Percentiles rank a stretch among this genome's conserved stretches.
Evolutionary conservation across 2,113 vertebrate genomes (phyloP).

Genomic region (Hydrolagus affinis): DNA sequence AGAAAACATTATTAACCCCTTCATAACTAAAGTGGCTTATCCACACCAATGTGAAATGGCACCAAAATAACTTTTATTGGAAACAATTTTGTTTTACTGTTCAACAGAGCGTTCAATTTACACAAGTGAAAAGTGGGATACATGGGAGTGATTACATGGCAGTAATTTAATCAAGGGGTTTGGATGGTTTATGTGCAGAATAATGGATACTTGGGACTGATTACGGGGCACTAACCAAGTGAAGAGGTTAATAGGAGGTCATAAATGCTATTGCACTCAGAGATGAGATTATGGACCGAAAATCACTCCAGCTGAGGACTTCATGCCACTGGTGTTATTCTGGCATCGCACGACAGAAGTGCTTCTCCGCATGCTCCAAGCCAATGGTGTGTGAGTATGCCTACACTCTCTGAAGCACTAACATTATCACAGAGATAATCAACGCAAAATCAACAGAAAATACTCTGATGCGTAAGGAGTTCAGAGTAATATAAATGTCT

Average conservation of each 20-base stretch:
- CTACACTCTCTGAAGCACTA: not conserved
- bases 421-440: not conserved
- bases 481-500: not conserved
- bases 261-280: not conserved
- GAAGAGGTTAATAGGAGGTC: not conserved
- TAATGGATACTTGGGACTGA: not conserved
- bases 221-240: not conserved
- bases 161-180: conserved; percentile 16
- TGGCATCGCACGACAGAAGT: not conserved
- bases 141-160: not conserved
- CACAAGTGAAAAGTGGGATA: not conserved
- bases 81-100: not conserved
- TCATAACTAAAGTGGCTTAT: not conserved
- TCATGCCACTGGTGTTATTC: not conserved
- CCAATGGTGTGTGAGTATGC: not conserved
- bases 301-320: not conserved
- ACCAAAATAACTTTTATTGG: not conserved
- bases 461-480: not conserved
- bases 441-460: not conserved
- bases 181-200: not conserved
- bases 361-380: not conserved
- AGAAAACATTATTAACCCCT: not conserved
- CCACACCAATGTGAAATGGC: not conserved
- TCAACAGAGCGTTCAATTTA: not conserved
- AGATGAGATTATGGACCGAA: not conserved